Conservation (phyloP, 2,888 invertebrate species). For the Merodon equestris region DNA sequence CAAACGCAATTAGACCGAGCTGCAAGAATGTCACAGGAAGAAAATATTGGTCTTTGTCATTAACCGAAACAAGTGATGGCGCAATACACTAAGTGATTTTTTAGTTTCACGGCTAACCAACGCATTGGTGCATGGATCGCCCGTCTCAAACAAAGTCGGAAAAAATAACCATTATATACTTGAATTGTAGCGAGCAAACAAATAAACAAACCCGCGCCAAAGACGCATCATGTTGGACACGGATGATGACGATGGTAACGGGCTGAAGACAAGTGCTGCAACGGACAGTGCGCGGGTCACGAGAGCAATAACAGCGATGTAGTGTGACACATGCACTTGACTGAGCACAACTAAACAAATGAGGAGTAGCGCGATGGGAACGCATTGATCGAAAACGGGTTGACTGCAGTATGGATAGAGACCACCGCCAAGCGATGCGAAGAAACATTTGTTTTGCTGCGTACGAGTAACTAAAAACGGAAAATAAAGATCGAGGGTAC, state of each 20-base stretch:
- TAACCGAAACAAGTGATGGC: slow-evolving; percentile 70
- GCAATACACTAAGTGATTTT: slow-evolving; percentile 66
- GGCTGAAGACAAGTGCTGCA: not conserved
- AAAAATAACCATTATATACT: slow-evolving; percentile 60
- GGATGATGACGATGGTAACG: slow-evolving; percentile 60
- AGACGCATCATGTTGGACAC: slow-evolving; percentile 51
- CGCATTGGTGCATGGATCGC: slow-evolving; percentile 26
- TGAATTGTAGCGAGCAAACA: slow-evolving; percentile 66
- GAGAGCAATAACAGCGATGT: slow-evolving; percentile 53
- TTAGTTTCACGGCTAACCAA: slow-evolving; percentile 41
- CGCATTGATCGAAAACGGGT: slow-evolving; percentile 17
- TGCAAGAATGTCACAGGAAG: slow-evolving; percentile 71
- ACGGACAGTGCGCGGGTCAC: slow-evolving; percentile 24
- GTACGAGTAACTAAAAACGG: slow-evolving; percentile 44
- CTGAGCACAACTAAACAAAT: slow-evolving; percentile 42
- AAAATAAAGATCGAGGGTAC: no score
- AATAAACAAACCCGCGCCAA: slow-evolving; percentile 58
- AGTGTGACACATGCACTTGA: slow-evolving; percentile 64
- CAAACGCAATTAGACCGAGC: slow-evolving; percentile 66
- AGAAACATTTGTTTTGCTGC: slow-evolving; percentile 55
- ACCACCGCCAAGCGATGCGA: slow-evolving; percentile 60
- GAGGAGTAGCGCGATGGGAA: slow-evolving; percentile 30
- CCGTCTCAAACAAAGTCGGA: slow-evolving; percentile 59
- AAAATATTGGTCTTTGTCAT: slow-evolving; percentile 72
- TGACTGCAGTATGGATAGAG: slow-evolving; percentile 8